Percentiles rank a stretch among this genome's conserved stretches.
These are phyloP conservation scores for Ctenomys sociabilis DNA, from an alignment of 2,113 vertebrate species.

Conservation along the genomic window DNA sequence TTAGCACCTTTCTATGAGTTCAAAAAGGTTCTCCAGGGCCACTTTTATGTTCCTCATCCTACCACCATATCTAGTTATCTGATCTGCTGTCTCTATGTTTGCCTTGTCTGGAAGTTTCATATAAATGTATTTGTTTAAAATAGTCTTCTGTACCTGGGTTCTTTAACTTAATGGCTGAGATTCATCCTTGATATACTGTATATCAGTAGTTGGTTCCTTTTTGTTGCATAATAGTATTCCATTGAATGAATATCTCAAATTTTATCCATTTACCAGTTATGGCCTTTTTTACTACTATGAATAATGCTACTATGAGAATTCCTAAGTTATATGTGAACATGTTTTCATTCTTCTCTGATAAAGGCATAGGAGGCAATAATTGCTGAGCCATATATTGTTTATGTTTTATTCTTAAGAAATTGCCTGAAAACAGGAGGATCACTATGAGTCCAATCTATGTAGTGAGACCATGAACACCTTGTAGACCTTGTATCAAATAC, in stretches of 20 bases:
- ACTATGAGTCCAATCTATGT: too few species aligned
- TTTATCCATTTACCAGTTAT: not conserved
- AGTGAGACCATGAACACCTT: too few species aligned
- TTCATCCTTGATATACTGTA: not conserved
- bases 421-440: not conserved
- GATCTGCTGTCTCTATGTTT: not conserved
- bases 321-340: not conserved
- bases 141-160: not conserved
- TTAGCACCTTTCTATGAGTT: not conserved
- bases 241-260: not conserved
- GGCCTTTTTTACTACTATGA: not conserved
- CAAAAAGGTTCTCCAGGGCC: not conserved
- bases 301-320: not conserved
- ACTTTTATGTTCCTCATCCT: not conserved
- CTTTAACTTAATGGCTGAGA: not conserved
- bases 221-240: not conserved
- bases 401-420: conserved; percentile 50
- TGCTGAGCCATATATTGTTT: not conserved
- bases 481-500: too few species aligned
- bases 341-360: conserved; percentile 29
- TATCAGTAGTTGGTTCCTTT: not conserved
- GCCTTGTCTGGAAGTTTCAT: not conserved
- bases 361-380: not conserved
- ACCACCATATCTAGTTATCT: not conserved
- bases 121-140: not conserved